Conservation (phyloP, 2,797 vertebrate species). For the Karalla daura region DNA sequence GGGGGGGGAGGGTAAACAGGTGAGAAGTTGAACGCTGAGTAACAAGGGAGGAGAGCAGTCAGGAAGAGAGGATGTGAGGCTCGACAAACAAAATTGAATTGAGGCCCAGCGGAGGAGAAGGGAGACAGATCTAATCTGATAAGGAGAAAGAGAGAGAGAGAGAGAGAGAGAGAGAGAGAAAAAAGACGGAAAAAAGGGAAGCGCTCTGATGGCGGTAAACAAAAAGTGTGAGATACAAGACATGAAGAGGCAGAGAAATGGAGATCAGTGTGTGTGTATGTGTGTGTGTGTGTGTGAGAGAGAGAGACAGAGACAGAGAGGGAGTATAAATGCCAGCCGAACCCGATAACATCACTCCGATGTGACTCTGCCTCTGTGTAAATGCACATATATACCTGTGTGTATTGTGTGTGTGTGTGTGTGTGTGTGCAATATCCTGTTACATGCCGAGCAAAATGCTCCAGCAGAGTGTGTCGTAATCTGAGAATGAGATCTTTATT, state of each 20-base stretch:
- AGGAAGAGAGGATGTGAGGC: constrained; percentile 52
- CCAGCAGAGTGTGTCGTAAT: constrained; percentile 55
- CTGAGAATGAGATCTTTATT: constrained; percentile 57
- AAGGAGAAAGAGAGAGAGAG: constrained; percentile 40
- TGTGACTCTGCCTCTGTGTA: constrained; percentile 31
- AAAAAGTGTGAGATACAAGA: constrained; percentile 51
- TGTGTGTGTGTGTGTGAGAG: background rate
- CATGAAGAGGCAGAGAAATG: constrained; percentile 24
- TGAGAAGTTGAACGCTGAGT: constrained; percentile 50
- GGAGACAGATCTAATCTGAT: constrained; percentile 69
- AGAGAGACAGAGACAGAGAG: no score
- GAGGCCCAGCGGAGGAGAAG: constrained; percentile 47
- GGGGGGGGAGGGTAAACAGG: constrained; percentile 36
- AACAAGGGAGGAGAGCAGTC: constrained; percentile 48
- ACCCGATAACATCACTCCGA: constrained; percentile 57
- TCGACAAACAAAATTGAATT: constrained; percentile 69
- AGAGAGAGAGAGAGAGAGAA: constrained; percentile 35
- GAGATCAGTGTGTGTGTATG: constrained; percentile 26
- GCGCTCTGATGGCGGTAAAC: constrained; percentile 47
- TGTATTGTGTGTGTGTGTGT: constrained; percentile 16
- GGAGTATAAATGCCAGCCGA: constrained; percentile 38
- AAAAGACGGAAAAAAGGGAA: constrained; percentile 38
- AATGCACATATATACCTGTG: constrained; percentile 1
- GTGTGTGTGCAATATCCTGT: constrained; percentile 63
- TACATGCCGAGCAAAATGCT: constrained; percentile 54